A percentile compares a stretch with the other conserved stretches of the same genome.
Evolutionary conservation across 2,113 vertebrate genomes (phyloP).

Genomic region (Cairina moschata): DNA sequence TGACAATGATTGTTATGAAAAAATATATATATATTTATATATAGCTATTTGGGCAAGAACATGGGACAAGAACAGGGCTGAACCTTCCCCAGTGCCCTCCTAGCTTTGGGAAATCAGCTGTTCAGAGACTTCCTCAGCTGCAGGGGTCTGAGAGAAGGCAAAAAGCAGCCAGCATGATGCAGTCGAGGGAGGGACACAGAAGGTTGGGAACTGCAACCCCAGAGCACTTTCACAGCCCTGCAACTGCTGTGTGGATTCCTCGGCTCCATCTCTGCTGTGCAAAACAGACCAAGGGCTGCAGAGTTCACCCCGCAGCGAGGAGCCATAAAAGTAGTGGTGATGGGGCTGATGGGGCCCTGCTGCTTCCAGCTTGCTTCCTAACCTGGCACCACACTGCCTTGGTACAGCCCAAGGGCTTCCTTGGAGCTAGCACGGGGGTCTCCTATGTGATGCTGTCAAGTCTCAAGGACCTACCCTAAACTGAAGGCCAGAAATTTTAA

Average conservation of each 20-base stretch:
- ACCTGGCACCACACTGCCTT: background rate
- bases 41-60: background rate
- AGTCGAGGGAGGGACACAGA: slow-evolving; percentile 21
- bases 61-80: background rate
- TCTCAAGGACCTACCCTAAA: background rate
- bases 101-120: slow-evolving; percentile 42
- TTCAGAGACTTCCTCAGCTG: slow-evolving; percentile 25
- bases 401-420: background rate
- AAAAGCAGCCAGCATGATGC: slow-evolving; percentile 29
- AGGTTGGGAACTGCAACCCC: background rate
- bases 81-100: background rate
- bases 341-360: background rate
- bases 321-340: background rate
- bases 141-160: slow-evolving; percentile 55
- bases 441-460: background rate
- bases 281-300: background rate
- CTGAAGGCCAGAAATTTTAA: slow-evolving; percentile 14
- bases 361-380: background rate
- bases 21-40: background rate
- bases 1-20: background rate
- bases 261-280: background rate
- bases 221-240: background rate
- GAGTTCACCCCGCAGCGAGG: background rate
- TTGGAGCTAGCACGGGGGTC: background rate
- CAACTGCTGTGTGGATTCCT: background rate